These are phyloP conservation scores for Urocyon cinereoargenteus DNA, from an alignment of 2,797 vertebrate species.

Conservation along the genomic window DNA sequence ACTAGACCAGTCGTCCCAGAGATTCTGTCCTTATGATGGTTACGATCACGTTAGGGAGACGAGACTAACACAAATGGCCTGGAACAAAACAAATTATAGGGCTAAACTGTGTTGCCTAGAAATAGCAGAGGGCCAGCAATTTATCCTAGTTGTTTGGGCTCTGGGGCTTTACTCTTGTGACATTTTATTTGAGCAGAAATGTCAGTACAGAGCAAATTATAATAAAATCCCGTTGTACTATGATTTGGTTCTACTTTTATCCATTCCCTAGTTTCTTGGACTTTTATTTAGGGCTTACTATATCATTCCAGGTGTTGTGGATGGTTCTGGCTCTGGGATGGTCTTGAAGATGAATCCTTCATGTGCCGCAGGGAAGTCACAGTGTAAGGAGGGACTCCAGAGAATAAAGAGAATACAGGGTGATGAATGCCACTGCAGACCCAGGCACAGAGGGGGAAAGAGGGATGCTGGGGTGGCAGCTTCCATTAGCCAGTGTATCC, in stretches of 20 bases:
- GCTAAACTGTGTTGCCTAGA: not conserved
- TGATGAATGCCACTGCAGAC: not conserved
- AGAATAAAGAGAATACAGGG: not conserved
- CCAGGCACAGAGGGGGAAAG: not conserved
- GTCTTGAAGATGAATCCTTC: not conserved
- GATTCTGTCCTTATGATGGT: not conserved
- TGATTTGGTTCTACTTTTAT: not conserved
- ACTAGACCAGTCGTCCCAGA: not conserved
- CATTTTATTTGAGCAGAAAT: constrained; percentile 24
- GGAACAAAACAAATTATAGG: not conserved
- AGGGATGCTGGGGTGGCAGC: not conserved
- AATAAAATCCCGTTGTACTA: not conserved
- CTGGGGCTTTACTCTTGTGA: not conserved
- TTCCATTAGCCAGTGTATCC: not conserved
- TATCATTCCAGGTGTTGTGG: no score
- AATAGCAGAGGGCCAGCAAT: not conserved
- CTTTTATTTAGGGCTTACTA: not conserved
- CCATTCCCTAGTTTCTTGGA: not conserved
- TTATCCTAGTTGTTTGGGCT: not conserved
- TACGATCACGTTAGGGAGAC: not conserved
- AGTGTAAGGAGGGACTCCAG: not conserved
- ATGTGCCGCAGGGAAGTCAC: not conserved
- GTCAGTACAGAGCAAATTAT: constrained; percentile 31
- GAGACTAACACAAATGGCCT: not conserved
- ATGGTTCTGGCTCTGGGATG: not conserved